Evolutionary conservation across 2,888 invertebrate genomes (phyloP).

Genomic region (Sinodicranocentrus sp.): DNA sequence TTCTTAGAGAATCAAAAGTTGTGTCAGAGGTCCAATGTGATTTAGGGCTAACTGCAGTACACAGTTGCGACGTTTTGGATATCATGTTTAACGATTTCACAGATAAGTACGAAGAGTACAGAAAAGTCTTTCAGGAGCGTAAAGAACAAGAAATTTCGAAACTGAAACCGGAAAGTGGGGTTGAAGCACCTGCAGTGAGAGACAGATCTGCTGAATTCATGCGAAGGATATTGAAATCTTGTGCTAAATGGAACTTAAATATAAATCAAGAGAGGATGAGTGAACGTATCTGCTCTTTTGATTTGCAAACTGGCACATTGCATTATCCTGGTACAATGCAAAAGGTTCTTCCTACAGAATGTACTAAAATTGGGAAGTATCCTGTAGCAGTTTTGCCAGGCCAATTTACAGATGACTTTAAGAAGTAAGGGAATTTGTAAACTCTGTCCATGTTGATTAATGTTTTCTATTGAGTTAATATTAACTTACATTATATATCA

Average conservation of each 20-base stretch:
- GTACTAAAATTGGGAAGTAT: conserved; percentile 85
- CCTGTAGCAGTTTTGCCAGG: conserved; percentile 97
- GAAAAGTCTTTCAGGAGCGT: conserved; percentile 85
- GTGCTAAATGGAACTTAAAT: conserved; percentile 92
- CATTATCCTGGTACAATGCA: conserved; percentile 83
- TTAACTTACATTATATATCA: not conserved
- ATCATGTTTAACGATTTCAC: conserved; percentile 97
- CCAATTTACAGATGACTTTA: conserved; percentile 88
- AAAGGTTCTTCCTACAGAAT: conserved; percentile 79
- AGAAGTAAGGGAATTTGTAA: no score
- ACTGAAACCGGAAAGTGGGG: conserved; percentile 44
- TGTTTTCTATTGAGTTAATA: not conserved
- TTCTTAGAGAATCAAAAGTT: conserved; percentile 88
- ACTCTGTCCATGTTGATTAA: not conserved
- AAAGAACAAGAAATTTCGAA: conserved; percentile 83
- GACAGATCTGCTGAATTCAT: conserved; percentile 82
- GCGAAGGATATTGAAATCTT: conserved; percentile 90
- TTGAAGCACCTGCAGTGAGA: conserved; percentile 71
- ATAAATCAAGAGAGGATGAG: conserved; percentile 87
- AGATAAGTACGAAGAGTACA: conserved; percentile 94
- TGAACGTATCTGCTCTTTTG: conserved; percentile 90
- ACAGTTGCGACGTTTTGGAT: conserved; percentile 95
- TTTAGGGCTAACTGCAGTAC: conserved; percentile 94
- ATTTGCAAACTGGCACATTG: conserved; percentile 93
- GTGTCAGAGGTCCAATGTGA: conserved; percentile 94